These are phyloP conservation scores for Phoenoteleia sp. DNA, from an alignment of 2,888 invertebrate genomes.

Conservation along the genomic window DNA sequence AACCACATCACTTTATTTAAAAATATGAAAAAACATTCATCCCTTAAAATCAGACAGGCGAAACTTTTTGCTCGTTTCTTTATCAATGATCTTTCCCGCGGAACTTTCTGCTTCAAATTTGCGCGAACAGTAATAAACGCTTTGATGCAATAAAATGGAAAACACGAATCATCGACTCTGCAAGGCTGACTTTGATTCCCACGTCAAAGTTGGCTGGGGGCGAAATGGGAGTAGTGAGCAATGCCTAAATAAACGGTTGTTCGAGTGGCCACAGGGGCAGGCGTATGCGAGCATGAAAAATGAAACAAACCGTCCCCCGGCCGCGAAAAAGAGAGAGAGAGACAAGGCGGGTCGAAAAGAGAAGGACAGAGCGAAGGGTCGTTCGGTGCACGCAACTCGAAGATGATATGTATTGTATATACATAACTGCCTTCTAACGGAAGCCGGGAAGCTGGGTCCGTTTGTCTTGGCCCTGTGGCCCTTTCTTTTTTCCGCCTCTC, in stretches of 20 bases:
- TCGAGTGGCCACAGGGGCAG: conserved; percentile 75
- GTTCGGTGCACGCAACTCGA: conserved; percentile 84
- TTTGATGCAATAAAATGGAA: conserved; percentile 58
- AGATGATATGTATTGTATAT: conserved; percentile 81
- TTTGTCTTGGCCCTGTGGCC: conserved; percentile 76
- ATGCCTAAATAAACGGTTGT: conserved; percentile 84
- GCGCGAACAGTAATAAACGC: conserved; percentile 48
- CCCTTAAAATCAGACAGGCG: too few species aligned
- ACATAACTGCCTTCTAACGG: conserved; percentile 77
- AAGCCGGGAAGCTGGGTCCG: conserved; percentile 77
- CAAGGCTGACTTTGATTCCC: conserved; percentile 78
- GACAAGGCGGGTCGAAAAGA: background rate
- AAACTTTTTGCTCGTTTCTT: too few species aligned
- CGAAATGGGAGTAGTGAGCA: conserved; percentile 74
- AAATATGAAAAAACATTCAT: too few species aligned
- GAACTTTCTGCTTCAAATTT: conserved; percentile 30
- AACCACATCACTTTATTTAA: too few species aligned
- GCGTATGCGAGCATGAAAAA: conserved; percentile 79
- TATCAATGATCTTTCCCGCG: conserved; percentile 12
- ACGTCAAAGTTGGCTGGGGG: conserved; percentile 81
- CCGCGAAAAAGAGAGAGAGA: conserved; percentile 46
- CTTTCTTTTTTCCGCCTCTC: conserved; percentile 55
- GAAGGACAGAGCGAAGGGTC: conserved; percentile 73
- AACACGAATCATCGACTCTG: conserved; percentile 57
- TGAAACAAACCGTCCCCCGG: conserved; percentile 78